These are phyloP conservation scores for Phymastichus coffea DNA, from an alignment of 1,140 invertebrate genomes.

Conservation along the genomic window DNA sequence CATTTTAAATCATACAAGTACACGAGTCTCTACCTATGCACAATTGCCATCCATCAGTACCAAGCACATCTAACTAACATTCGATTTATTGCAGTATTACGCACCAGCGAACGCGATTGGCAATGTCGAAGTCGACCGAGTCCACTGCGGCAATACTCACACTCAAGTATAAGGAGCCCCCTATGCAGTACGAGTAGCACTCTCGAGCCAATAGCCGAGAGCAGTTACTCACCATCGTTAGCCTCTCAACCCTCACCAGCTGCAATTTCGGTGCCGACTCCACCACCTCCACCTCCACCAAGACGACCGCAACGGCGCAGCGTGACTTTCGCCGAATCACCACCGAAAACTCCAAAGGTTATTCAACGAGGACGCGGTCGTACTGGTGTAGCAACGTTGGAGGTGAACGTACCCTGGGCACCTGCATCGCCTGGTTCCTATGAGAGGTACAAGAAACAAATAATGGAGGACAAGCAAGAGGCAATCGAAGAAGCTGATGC, in stretches of 20 bases:
- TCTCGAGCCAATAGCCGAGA: slow-evolving; percentile 17
- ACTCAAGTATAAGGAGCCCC: slow-evolving; percentile 73
- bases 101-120: slow-evolving; percentile 73
- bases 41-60: neutral
- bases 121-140: slow-evolving; percentile 66
- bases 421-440: slow-evolving; percentile 51
- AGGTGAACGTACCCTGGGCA: slow-evolving; percentile 51
- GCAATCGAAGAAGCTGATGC: too few species aligned
- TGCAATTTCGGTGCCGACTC: slow-evolving; percentile 43
- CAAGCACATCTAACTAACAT: too few species aligned
- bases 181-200: slow-evolving; percentile 35
- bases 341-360: slow-evolving; percentile 43
- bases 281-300: slow-evolving; percentile 47
- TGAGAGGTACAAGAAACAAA: too few species aligned
- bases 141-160: slow-evolving; percentile 78
- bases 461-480: too few species aligned
- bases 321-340: slow-evolving; percentile 52
- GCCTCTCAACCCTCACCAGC: too few species aligned
- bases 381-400: slow-evolving; percentile 39
- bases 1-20: too few species aligned
- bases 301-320: slow-evolving; percentile 45
- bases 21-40: too few species aligned
- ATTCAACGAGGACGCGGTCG: slow-evolving; percentile 22
- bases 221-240: neutral
- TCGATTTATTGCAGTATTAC: slow-evolving; percentile 67